Conservation (phyloP, 2,888 invertebrate species). For the Mesorhabditis belari region DNA sequence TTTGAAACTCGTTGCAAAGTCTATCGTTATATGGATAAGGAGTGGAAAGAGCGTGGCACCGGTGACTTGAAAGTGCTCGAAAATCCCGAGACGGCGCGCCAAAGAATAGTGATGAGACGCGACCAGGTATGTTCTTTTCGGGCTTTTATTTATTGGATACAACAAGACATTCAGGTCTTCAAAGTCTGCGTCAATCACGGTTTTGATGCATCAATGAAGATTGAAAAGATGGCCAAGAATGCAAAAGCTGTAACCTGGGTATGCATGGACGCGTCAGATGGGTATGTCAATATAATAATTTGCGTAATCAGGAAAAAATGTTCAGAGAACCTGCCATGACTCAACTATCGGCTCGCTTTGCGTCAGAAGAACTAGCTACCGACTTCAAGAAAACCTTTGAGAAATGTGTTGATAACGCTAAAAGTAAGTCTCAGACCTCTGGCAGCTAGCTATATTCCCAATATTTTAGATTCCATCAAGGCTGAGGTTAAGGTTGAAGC, state of each 20-base stretch:
- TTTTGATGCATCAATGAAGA: slow-evolving; percentile 61
- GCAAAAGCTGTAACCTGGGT: slow-evolving; percentile 63
- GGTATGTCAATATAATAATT: slow-evolving; percentile 14
- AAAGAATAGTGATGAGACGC: neutral
- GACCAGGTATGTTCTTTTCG: neutral
- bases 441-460: neutral
- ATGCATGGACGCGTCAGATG: slow-evolving; percentile 81
- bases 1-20: neutral
- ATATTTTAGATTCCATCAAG: neutral
- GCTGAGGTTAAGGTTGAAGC: no score
- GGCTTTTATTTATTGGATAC: neutral
- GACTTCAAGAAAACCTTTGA: slow-evolving; percentile 26
- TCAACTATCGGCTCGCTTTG: slow-evolving; percentile 27
- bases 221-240: slow-evolving; percentile 57
- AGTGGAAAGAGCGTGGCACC: neutral
- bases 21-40: neutral
- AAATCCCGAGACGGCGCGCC: slow-evolving; percentile 58
- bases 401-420: slow-evolving; percentile 10
- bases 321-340: neutral
- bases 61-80: neutral
- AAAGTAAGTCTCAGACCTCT: no score
- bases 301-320: no score
- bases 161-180: slow-evolving; percentile 16
- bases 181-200: neutral
- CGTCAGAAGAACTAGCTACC: slow-evolving; percentile 16